phyloP scores from a whole-genome alignment of 2,113 vertebrate species.

The Pseudorectes ferrugineus region DNA sequence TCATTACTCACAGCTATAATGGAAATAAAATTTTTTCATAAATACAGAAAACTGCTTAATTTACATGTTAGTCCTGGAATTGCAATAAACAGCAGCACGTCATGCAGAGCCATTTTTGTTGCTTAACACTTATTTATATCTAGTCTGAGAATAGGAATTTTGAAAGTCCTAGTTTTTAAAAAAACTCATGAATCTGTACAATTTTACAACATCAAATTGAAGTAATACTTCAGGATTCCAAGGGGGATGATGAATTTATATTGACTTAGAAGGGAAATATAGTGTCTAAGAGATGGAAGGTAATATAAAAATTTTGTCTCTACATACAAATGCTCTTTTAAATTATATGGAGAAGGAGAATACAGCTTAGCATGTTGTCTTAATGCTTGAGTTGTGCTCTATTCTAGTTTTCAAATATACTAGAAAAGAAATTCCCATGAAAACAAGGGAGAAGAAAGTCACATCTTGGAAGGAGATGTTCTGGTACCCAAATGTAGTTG shows the following conservation, averaged over 20 bases:
- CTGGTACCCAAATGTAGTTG: neutral
- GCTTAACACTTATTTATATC: constrained; percentile 2
- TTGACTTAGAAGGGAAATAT: neutral
- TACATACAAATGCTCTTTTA: neutral
- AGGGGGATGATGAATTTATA: neutral
- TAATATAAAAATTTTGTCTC: neutral
- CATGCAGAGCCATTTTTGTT: neutral
- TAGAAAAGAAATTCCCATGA: neutral
- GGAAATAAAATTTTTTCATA: neutral
- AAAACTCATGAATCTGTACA: neutral
- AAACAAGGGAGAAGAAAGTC: neutral
- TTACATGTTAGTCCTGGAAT: neutral
- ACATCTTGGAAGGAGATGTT: neutral
- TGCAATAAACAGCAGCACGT: neutral
- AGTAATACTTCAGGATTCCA: neutral
- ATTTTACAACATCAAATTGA: neutral
- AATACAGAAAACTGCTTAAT: neutral
- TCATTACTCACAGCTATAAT: neutral
- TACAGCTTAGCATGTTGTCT: neutral
- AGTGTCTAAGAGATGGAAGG: neutral
- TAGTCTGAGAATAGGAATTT: neutral
- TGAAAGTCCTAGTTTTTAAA: neutral
- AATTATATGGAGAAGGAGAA: neutral
- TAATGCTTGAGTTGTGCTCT: neutral
- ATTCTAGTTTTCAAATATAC: neutral